phyloP scores from a whole-genome alignment of 2,797 vertebrate genomes.

The Meriones psammophilus region DNA sequence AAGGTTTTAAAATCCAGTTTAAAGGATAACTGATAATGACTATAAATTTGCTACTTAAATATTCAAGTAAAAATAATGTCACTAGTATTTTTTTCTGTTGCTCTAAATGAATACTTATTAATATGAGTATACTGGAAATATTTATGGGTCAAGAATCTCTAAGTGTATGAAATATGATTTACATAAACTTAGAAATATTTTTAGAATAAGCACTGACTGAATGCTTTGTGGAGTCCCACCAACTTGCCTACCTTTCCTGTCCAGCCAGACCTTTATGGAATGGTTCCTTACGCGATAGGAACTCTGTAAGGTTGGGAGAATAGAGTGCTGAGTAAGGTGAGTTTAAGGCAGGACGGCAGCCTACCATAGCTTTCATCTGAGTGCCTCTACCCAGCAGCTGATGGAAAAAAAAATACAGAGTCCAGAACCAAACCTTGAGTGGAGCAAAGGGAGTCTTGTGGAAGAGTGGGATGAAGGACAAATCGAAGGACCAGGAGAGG shows the following conservation, averaged over 20 bases:
- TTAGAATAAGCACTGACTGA: background rate
- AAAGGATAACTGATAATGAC: background rate
- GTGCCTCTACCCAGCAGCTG: too few relatives aligned
- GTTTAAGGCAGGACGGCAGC: background rate
- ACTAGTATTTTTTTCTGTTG: background rate
- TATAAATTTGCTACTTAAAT: background rate
- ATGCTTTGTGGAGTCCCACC: background rate
- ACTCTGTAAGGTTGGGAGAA: background rate
- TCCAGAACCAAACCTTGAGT: too few relatives aligned
- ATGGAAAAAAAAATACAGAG: too few relatives aligned
- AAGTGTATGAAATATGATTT: background rate
- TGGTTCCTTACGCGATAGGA: background rate
- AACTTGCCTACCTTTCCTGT: background rate
- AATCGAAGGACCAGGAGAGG: too few relatives aligned
- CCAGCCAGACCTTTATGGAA: background rate
- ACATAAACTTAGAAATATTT: background rate
- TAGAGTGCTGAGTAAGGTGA: background rate
- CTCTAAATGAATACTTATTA: background rate
- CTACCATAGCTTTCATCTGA: too few relatives aligned
- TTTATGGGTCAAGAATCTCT: background rate
- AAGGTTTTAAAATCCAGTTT: background rate
- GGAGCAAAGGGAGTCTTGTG: too few relatives aligned
- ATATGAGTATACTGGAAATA: background rate
- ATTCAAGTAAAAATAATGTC: background rate
- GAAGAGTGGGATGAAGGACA: too few relatives aligned